Evolutionary conservation across 1,140 invertebrate species (phyloP), one percentile per base, ranked within the genome.

Genomic region (Trypoxylus dichotomus): DNA sequence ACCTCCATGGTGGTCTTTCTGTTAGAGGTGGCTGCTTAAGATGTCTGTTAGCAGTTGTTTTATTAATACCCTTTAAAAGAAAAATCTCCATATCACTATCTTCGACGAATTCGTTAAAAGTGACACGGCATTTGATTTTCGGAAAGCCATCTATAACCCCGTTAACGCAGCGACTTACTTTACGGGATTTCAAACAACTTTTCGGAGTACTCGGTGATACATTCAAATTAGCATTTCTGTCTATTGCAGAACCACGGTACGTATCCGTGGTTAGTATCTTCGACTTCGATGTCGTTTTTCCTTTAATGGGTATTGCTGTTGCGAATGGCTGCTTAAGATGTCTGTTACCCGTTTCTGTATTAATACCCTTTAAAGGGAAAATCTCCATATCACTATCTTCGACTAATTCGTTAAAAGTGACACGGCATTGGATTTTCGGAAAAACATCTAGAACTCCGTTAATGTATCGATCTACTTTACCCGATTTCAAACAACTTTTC

Each of bases 401-500:
- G 13, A 68, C 21, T 15, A 68, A 68, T 68, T 68, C 60, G 15
- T 7, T 68, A 27, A 68, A 68, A 8, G 7, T 68, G 8, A 68
- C 60, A 1, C 60, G 60, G 3, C 24, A 5, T 13, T 25, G 25
- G 15, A 10, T 25, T 29, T 29, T 10, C 0, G 60, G 25, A 29
- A 58, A 58, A 58, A 8, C 24, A 15, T 68, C 24, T 8, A 60
- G 7, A 27, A 21, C 7, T 25, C 10, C 60, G 21, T 68, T 3
- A 27, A 68, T 11, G 11, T 24, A 68, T 3, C 24, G 60, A 13
- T 3, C 27, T 24, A 13, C 24, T 13, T 25, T 13, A 11, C 1
- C 19, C 24, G 60, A 27, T 27, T 68, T 68, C 21, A 68, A 25
- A 25, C 60, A 68, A 68, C 60, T 68, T 68, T 68, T 68, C 13